These are phyloP conservation scores for Ramphastos sulfuratus DNA, from an alignment of 2,113 vertebrate genomes.

Conservation along the genomic window DNA sequence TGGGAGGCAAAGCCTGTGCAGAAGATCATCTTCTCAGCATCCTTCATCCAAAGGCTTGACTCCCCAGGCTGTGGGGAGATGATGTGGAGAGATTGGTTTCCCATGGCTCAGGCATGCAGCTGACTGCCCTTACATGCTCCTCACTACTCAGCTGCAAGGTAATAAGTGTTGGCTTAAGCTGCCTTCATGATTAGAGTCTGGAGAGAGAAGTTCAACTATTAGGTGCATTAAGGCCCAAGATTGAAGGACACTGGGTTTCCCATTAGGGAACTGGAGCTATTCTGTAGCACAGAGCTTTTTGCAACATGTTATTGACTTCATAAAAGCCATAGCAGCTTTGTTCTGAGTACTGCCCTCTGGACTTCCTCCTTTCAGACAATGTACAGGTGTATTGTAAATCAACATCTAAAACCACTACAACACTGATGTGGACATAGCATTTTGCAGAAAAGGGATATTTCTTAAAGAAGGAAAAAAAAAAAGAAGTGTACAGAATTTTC, in stretches of 20 bases:
- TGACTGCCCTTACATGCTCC: neutral
- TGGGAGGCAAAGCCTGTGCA: neutral
- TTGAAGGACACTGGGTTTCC: neutral
- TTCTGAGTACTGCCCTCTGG: neutral
- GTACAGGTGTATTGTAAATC: constrained; percentile 15
- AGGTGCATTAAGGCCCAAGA: neutral
- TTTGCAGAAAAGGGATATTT: neutral
- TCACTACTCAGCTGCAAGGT: neutral
- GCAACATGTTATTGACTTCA: neutral
- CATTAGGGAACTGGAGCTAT: neutral
- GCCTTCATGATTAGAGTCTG: neutral
- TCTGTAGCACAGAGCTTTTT: neutral
- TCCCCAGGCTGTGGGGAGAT: rapidly evolving
- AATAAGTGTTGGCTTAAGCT: neutral
- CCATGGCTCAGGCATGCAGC: rapidly evolving
- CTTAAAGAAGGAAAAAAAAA: neutral
- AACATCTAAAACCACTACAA: neutral
- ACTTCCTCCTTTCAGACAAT: constrained; percentile 12
- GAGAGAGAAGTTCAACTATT: neutral
- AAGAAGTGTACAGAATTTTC: neutral
- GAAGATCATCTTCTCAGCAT: neutral
- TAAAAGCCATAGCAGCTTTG: constrained; percentile 2
- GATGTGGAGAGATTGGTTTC: neutral
- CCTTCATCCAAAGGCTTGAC: rapidly evolving
- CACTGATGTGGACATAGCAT: neutral